Evolutionary conservation across 2,113 vertebrate genomes (phyloP).

Genomic region (Helogale parvula): DNA sequence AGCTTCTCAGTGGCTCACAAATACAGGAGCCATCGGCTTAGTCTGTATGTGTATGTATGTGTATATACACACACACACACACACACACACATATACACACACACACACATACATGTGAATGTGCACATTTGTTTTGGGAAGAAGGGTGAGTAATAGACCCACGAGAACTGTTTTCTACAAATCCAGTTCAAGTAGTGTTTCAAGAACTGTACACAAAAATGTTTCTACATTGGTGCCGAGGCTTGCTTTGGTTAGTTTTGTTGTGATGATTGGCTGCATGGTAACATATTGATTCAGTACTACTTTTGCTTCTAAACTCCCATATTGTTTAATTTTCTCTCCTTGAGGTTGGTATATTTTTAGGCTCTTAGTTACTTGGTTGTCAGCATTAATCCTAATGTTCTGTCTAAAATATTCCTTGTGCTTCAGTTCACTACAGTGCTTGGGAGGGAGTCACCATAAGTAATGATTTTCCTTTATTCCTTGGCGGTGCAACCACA

Average conservation of each 20-base stretch:
- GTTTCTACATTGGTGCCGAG: not conserved
- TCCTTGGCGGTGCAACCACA: conserved; percentile 61
- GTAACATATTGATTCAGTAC: not conserved
- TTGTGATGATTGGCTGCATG: not conserved
- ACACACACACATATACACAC: too few species aligned
- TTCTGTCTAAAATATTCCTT: conserved; percentile 39
- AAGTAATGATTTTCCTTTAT: conserved; percentile 47
- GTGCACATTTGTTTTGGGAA: not conserved
- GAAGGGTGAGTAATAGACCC: not conserved
- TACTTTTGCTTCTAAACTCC: conserved; percentile 17
- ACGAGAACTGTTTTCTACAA: not conserved
- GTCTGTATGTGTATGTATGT: not conserved
- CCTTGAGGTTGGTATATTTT: conserved; percentile 3
- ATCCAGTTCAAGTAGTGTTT: not conserved
- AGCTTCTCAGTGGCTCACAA: not conserved
- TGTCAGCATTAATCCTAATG: conserved; percentile 52
- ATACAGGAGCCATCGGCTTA: not conserved
- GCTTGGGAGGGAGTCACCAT: not conserved
- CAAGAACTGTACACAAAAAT: conserved; percentile 6
- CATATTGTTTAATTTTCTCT: conserved; percentile 43
- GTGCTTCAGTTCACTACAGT: not conserved
- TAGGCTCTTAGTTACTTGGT: conserved; percentile 34
- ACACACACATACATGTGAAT: not conserved
- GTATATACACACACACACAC: too few species aligned
- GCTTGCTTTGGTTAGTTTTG: conserved; percentile 29